Conservation (phyloP, 2,888 invertebrate genomes). For the Apamea sordens region DNA sequence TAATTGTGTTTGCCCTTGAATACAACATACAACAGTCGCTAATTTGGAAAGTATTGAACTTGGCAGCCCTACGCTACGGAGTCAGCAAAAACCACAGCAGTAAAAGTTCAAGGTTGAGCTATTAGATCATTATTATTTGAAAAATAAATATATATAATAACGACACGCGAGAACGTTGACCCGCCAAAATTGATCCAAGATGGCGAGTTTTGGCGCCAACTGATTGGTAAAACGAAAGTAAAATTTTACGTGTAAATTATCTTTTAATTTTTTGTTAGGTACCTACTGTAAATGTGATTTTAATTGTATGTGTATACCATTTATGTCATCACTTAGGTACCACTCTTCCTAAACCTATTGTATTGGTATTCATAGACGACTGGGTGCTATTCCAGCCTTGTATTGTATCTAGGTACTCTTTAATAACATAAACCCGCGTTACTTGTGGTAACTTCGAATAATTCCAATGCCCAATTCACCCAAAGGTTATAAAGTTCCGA, state of each 20-base stretch:
- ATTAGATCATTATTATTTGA: constrained; percentile 47
- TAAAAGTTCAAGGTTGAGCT: constrained; percentile 54
- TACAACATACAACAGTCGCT: constrained; percentile 17
- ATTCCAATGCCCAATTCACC: constrained; percentile 3
- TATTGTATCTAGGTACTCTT: constrained; percentile 13
- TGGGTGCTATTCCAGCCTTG: neutral
- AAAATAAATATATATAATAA: constrained; percentile 4
- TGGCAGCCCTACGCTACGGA: constrained; percentile 35
- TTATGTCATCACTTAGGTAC: neutral
- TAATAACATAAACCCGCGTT: constrained; percentile 21
- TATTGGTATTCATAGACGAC: constrained; percentile 16
- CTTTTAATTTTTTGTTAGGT: neutral
- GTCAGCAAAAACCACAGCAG: constrained; percentile 39
- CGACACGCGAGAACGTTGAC: constrained; percentile 48
- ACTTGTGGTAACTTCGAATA: constrained; percentile 29
- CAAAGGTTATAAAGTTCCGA: constrained; percentile 24
- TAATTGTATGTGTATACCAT: neutral
- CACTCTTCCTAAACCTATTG: neutral
- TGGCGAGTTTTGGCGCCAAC: constrained; percentile 17
- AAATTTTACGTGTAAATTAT: neutral
- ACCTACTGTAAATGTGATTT: neutral
- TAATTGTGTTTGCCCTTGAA: constrained; percentile 40
- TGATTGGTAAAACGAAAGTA: constrained; percentile 24
- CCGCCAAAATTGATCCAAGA: constrained; percentile 43
- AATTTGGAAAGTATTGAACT: constrained; percentile 51